These are phyloP conservation scores for Lepidocolaptes lacrymiger DNA, from an alignment of 2,797 vertebrate genomes.

Conservation along the genomic window DNA sequence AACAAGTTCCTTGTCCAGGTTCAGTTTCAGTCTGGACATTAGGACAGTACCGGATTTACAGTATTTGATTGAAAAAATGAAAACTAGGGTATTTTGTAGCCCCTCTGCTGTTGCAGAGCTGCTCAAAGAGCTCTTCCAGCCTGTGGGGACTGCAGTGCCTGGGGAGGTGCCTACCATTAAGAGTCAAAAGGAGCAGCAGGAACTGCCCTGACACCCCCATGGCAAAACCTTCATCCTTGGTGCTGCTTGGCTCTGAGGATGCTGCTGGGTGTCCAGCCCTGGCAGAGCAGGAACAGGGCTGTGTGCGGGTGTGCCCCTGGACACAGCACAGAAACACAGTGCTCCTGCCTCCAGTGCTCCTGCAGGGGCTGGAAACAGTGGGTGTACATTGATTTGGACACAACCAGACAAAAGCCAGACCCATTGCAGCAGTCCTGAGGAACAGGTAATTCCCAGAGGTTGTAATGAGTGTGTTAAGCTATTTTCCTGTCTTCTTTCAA, in stretches of 20 bases:
- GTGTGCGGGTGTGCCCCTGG: not conserved
- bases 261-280: not conserved
- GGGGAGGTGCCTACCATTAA: not conserved
- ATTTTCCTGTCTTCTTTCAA: constrained; percentile 23
- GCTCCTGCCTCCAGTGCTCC: not conserved
- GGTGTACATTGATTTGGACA: not conserved
- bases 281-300: not conserved
- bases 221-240: fast-evolving
- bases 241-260: not conserved
- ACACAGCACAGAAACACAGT: fast-evolving
- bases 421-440: fast-evolving
- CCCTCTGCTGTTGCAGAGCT: not conserved
- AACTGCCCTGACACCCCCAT: not conserved
- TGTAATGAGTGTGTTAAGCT: not conserved
- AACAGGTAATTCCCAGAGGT: constrained; percentile 1
- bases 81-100: not conserved
- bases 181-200: not conserved
- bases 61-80: not conserved
- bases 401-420: not conserved
- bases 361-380: not conserved
- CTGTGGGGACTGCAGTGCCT: fast-evolving
- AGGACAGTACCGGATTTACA: not conserved
- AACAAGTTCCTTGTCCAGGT: not conserved
- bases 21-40: not conserved
- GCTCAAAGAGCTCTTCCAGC: not conserved